Conservation (phyloP, 1,140 invertebrate species). For the Oedothorax gibbosus region DNA sequence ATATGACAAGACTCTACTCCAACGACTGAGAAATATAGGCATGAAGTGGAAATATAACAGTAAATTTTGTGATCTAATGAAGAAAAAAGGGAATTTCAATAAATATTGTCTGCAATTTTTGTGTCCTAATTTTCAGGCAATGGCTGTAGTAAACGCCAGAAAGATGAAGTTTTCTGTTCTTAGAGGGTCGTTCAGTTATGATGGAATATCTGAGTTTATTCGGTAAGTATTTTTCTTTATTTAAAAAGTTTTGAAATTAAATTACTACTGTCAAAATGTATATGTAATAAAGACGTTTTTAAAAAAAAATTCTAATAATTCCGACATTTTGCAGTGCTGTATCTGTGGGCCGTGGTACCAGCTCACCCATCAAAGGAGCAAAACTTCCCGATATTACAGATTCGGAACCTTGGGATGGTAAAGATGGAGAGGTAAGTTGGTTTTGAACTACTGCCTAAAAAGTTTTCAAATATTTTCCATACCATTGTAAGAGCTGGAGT, state of each 20-base stretch:
- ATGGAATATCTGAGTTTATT: slow-evolving; percentile 95
- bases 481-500: too few species aligned
- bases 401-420: slow-evolving; percentile 93
- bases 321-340: slow-evolving; percentile 78
- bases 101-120: not conserved
- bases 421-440: slow-evolving; percentile 83
- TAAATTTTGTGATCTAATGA: too few species aligned
- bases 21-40: too few species aligned
- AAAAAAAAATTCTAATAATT: not conserved
- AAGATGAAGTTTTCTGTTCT: slow-evolving; percentile 97
- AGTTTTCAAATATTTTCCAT: not conserved
- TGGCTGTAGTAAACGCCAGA: slow-evolving; percentile 95
- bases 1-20: too few species aligned
- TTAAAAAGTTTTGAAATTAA: not conserved
- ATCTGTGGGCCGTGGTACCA: slow-evolving; percentile 93
- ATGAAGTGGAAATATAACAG: too few species aligned
- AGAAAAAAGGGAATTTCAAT: not conserved
- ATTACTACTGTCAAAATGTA: not conserved
- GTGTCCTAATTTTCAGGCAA: slow-evolving; percentile 83
- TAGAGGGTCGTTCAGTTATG: slow-evolving; percentile 92
- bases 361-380: slow-evolving; percentile 87
- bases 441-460: not conserved
- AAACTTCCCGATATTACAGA: slow-evolving; percentile 82
- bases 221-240: slow-evolving; percentile 71
- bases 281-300: not conserved